phyloP scores from a whole-genome alignment of 2,797 vertebrate species.

The Catamblyrhynchus diadema region DNA sequence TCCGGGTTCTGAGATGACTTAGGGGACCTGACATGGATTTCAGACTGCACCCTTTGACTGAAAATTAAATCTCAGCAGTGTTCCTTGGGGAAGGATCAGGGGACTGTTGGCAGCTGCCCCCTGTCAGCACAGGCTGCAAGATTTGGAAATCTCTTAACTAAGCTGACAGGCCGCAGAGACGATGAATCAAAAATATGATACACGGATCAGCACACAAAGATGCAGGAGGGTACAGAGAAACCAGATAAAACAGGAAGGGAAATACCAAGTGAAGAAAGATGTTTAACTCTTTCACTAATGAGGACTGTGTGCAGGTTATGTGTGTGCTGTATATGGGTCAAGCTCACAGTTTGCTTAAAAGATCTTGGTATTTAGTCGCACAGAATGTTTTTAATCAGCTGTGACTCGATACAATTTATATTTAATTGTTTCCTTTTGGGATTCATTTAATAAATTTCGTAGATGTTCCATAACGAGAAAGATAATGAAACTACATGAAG shows the following conservation, averaged over 20 bases:
- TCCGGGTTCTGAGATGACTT: constrained; percentile 73
- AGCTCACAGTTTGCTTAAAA: not conserved
- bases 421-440: constrained; percentile 11
- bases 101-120: constrained; percentile 80
- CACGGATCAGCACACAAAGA: constrained; percentile 74
- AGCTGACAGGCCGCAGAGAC: constrained; percentile 80
- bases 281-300: constrained; percentile 62
- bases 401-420: constrained; percentile 8
- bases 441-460: constrained; percentile 22
- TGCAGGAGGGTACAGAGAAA: constrained; percentile 35
- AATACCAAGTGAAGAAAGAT: constrained; percentile 35
- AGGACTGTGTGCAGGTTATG: not conserved
- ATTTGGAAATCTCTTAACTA: constrained; percentile 84
- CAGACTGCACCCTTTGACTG: constrained; percentile 77
- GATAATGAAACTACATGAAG: constrained; percentile 41
- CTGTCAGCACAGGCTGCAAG: constrained; percentile 77
- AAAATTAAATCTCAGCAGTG: constrained; percentile 80
- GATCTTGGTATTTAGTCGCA: not conserved
- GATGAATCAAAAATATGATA: constrained; percentile 77
- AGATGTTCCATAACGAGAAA: constrained; percentile 48
- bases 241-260: constrained; percentile 50
- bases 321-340: not conserved
- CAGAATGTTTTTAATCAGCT: constrained; percentile 9
- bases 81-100: constrained; percentile 79
- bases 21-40: constrained; percentile 78